Conservation (phyloP, 2,797 vertebrate genomes). For the Peromyscus aztecus region DNA sequence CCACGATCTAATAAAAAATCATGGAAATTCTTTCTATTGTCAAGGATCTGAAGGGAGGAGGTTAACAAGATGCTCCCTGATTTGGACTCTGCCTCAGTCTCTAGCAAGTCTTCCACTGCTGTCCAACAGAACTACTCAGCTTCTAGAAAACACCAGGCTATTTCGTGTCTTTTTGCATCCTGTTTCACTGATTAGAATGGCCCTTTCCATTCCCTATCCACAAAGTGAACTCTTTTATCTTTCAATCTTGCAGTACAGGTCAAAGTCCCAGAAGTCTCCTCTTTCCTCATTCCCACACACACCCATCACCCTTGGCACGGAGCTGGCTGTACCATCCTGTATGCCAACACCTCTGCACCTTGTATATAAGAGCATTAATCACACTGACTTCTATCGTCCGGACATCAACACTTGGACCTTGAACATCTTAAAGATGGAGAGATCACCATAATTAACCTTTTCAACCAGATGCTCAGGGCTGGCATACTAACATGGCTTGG, state of each 20-base stretch:
- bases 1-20: neutral
- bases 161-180: neutral
- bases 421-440: constrained; percentile 35
- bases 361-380: neutral
- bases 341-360: constrained; percentile 9
- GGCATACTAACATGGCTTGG: neutral
- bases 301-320: neutral
- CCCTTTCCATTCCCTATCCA: neutral
- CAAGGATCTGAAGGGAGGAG: neutral
- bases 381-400: constrained; percentile 13
- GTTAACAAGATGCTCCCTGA: neutral
- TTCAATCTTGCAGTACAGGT: neutral
- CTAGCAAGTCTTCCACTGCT: neutral
- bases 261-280: constrained; percentile 13
- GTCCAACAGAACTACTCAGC: neutral
- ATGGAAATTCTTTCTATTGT: neutral
- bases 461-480: neutral
- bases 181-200: neutral
- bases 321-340: rapidly evolving
- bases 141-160: neutral
- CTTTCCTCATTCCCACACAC: neutral
- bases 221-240: neutral
- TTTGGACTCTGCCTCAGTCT: neutral
- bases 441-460: neutral
- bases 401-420: constrained; percentile 48